phyloP scores from a whole-genome alignment of 2,888 invertebrate genomes.

The Plebejus anna region DNA sequence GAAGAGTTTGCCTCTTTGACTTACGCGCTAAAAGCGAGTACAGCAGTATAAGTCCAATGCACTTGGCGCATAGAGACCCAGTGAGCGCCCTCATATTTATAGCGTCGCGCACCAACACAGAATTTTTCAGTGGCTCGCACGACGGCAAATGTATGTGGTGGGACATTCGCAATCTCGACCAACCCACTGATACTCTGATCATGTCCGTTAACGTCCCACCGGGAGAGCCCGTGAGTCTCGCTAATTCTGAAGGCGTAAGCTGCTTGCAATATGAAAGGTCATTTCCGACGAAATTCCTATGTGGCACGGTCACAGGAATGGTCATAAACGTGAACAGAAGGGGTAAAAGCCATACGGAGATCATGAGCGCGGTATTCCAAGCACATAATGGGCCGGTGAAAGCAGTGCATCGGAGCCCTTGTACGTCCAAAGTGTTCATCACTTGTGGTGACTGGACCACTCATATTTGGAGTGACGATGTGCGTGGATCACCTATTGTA shows the following conservation, averaged over 20 bases:
- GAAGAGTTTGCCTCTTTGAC: conserved; percentile 82
- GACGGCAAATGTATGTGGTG: conserved; percentile 83
- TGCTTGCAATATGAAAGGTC: conserved; percentile 84
- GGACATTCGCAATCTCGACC: conserved; percentile 82
- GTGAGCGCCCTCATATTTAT: conserved; percentile 78
- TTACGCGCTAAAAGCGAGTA: conserved; percentile 86
- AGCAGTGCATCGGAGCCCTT: conserved; percentile 82
- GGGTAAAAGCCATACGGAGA: conserved; percentile 81
- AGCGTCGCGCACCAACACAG: conserved; percentile 76
- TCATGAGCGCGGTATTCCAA: conserved; percentile 78
- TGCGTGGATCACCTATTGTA: conserved; percentile 64
- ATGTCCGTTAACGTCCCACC: conserved; percentile 76
- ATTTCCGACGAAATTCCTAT: conserved; percentile 79
- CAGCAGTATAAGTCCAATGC: conserved; percentile 80
- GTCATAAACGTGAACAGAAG: conserved; percentile 83
- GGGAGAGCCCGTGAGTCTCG: conserved; percentile 65
- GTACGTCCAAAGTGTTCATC: conserved; percentile 83
- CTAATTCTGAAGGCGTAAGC: conserved; percentile 79
- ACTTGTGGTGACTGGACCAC: conserved; percentile 83
- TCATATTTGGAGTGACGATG: conserved; percentile 83
- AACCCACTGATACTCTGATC: conserved; percentile 78
- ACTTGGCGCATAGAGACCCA: conserved; percentile 66
- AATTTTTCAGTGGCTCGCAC: conserved; percentile 81
- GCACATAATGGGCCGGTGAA: conserved; percentile 79
- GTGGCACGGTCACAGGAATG: conserved; percentile 58